A percentile compares a stretch with the other conserved stretches of the same genome.
phyloP scores from a whole-genome alignment of 2,797 vertebrate genomes.

The Acanthurus lineatus region DNA sequence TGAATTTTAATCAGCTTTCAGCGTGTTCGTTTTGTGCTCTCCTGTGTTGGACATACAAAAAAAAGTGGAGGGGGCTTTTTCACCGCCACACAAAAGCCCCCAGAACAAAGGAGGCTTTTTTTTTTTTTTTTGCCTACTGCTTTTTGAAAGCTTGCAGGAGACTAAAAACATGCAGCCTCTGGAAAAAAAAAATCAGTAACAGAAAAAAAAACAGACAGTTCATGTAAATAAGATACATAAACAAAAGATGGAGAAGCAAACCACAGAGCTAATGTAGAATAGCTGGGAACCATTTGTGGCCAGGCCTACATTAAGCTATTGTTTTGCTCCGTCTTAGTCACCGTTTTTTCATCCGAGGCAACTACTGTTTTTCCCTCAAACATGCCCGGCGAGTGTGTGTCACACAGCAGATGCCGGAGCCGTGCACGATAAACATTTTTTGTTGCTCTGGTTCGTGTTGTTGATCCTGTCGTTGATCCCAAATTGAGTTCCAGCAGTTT shows the following conservation, averaged over 20 bases:
- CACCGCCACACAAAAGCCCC: conserved; percentile 64
- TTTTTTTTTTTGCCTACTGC: conserved; percentile 19
- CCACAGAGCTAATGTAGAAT: conserved; percentile 41
- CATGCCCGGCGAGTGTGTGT: conserved; percentile 42
- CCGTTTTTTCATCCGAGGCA: conserved; percentile 19
- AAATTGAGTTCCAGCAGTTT: conserved; percentile 71
- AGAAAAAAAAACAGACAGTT: conserved; percentile 35
- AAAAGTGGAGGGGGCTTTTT: conserved; percentile 58
- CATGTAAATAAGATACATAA: conserved; percentile 62
- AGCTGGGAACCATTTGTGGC: conserved; percentile 37
- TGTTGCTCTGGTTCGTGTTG: conserved; percentile 48
- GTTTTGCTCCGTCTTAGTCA: conserved; percentile 36
- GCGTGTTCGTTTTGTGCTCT: conserved; percentile 63
- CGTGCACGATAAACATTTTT: conserved; percentile 52
- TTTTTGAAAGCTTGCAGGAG: conserved; percentile 51
- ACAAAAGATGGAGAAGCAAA: conserved; percentile 55
- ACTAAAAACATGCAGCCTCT: conserved; percentile 43
- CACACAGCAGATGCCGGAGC: conserved; percentile 41
- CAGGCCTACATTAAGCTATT: conserved; percentile 31
- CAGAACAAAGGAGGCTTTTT: conserved; percentile 67
- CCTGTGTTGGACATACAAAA: conserved; percentile 60
- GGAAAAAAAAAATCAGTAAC: conserved; percentile 28
- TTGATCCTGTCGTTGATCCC: conserved; percentile 73
- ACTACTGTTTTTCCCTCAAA: conserved; percentile 36
- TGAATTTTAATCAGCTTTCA: conserved; percentile 78